phyloP scores from a whole-genome alignment of 2,888 invertebrate species.

The Meandrusa payeni region DNA sequence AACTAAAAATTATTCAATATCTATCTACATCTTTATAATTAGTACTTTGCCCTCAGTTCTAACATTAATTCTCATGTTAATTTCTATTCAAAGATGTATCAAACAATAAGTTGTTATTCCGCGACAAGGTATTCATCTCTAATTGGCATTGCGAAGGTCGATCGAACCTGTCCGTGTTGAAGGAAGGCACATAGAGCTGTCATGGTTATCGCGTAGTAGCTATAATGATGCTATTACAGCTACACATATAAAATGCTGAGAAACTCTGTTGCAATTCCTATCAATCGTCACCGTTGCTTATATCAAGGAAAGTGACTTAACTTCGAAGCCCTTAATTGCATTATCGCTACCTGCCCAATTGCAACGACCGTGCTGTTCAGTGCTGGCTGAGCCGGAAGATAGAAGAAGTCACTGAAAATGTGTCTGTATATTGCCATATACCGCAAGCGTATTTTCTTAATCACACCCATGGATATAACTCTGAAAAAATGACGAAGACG shows the following conservation, averaged over 20 bases:
- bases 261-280: conserved; percentile 35
- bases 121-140: conserved; percentile 39
- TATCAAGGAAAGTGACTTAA: conserved; percentile 36
- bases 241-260: conserved; percentile 72
- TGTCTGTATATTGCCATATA: conserved; percentile 54
- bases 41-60: no score
- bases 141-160: conserved; percentile 59
- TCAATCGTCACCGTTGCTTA: conserved; percentile 37
- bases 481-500: conserved; percentile 62
- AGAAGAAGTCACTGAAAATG: conserved; percentile 58
- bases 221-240: conserved; percentile 60
- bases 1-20: no score
- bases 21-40: no score
- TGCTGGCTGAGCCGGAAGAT: conserved; percentile 72
- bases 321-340: conserved; percentile 41
- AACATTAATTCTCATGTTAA: no score
- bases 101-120: conserved; percentile 59
- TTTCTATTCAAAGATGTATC: conserved; percentile 32
- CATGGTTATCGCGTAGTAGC: conserved; percentile 61
- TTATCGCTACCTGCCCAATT: conserved; percentile 64
- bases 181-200: conserved; percentile 44
- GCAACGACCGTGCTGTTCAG: conserved; percentile 67
- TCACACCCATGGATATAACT: conserved; percentile 64
- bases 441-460: conserved; percentile 55
- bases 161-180: conserved; percentile 52